Evolutionary conservation across 2,888 invertebrate genomes (phyloP), one percentile per base, ranked within the genome.

Genomic region (Caenorhabditis becei): DNA sequence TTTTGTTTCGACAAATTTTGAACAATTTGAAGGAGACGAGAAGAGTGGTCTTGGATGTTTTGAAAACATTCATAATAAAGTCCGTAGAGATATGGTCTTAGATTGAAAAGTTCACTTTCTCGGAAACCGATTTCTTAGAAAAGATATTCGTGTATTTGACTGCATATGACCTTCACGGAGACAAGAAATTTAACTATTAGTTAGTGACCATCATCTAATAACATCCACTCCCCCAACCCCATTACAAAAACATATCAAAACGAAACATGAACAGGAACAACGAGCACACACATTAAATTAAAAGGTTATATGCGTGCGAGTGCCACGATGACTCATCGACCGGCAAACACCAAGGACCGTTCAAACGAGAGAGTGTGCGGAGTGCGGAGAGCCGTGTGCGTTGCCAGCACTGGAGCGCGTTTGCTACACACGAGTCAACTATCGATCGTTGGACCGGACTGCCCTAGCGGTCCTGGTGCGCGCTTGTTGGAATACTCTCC

Each of bases 21-120:
- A 32, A 10, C 20, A 32, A 32, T 35, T 35, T 51, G 49, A 63
- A 63, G 11, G 35, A 14, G 14, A n/a, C n/a, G 24, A 8, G 24
- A 41, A 49, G 37, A 53, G 37, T 26, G 18, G 53, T 63, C 10
- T 49, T 49, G 5, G 23, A 32, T 37, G 59, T 62, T 20, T 10
- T n/a, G 37, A 37, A 37, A 51, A 56, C 41, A 53, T 44, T 41
- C 10, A 16, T 58, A 37, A 24, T 67, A 51, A 59, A 61, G 53
- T 53, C 26, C 44, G 54, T 54, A 11, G 35, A 74, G 65, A 74
- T 65, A 59, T 66, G 54, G 74, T 56, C 63, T 44, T 62, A 41
- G 62, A 72, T 72, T 74, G 65, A 35, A 56, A 72, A 74, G 74
- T 74, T 74, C 74, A 66, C 65, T 74, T 74, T 66, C 65, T 65